These are phyloP conservation scores for Dryococelus australis DNA, from an alignment of 2,888 invertebrate species.

Conservation along the genomic window DNA sequence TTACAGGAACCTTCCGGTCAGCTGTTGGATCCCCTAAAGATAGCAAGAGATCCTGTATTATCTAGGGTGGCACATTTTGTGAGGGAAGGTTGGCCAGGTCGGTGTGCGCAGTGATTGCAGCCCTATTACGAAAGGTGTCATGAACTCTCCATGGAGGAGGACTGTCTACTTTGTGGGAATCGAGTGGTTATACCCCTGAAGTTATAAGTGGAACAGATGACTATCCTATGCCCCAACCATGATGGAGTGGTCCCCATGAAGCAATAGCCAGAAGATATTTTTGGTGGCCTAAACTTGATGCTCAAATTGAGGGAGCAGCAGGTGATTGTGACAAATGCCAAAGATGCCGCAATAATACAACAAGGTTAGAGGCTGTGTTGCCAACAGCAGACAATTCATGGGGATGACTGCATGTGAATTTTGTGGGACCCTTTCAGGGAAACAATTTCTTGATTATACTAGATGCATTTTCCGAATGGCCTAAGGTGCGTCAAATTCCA, in stretches of 20 bases:
- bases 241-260: slow-evolving; percentile 19
- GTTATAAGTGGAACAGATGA: slow-evolving; percentile 5
- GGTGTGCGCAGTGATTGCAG: neutral
- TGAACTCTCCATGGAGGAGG: neutral
- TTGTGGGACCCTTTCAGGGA: slow-evolving; percentile 47
- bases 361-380: slow-evolving; percentile 44
- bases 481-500: neutral
- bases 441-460: neutral
- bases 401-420: slow-evolving; percentile 46
- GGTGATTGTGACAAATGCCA: slow-evolving; percentile 38
- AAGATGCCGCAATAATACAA: slow-evolving; percentile 45
- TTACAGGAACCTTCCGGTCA: neutral
- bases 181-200: slow-evolving; percentile 44
- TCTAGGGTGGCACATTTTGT: neutral
- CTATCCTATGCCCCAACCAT: neutral
- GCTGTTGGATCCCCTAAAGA: neutral
- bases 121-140: neutral
- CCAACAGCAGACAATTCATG: slow-evolving; percentile 45
- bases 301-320: slow-evolving; percentile 40
- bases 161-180: slow-evolving; percentile 46
- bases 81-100: neutral
- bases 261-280: slow-evolving; percentile 41
- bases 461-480: neutral
- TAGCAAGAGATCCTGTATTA: neutral
- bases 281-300: slow-evolving; percentile 43